Conservation (phyloP, 2,888 invertebrate genomes). For the Troides oblongomaculatus region DNA sequence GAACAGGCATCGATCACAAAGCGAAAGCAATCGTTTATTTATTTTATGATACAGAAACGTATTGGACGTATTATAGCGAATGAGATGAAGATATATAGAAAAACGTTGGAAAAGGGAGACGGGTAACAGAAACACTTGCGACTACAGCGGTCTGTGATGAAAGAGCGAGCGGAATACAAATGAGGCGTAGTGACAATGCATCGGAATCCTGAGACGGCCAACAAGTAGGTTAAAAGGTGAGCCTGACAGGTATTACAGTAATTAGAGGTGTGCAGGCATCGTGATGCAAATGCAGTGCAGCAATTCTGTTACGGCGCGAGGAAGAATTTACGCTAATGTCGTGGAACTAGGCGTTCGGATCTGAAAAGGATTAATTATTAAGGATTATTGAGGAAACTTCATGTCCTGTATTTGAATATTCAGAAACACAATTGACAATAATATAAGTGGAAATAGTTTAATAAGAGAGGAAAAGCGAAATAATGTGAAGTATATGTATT, state of each 20-base stretch:
- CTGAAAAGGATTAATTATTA: neutral
- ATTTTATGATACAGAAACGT: conserved; percentile 50
- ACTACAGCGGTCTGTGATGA: conserved; percentile 65
- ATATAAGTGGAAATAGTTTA: too few relatives aligned
- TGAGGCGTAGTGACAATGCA: conserved; percentile 64
- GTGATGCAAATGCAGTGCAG: conserved; percentile 56
- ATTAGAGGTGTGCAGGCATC: conserved; percentile 64
- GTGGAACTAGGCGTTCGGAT: neutral
- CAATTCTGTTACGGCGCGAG: conserved; percentile 40
- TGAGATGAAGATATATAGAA: conserved; percentile 47
- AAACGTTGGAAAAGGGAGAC: conserved; percentile 48
- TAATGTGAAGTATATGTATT: too few relatives aligned
- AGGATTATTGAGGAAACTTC: neutral
- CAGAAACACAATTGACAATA: too few relatives aligned
- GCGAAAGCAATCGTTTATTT: conserved; percentile 54
- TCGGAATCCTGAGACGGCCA: conserved; percentile 63
- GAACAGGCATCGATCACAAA: conserved; percentile 59
- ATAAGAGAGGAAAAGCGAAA: too few relatives aligned
- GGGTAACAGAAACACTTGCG: conserved; percentile 62
- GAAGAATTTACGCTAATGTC: conserved; percentile 29
- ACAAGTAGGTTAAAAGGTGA: conserved; percentile 78
- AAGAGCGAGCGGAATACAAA: conserved; percentile 57
- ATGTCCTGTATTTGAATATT: too few relatives aligned
- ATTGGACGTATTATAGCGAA: conserved; percentile 59
- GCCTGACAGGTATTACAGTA: conserved; percentile 66